Evolutionary conservation across 1,140 invertebrate species (phyloP).

Genomic region (Drosophila fuyamai): DNA sequence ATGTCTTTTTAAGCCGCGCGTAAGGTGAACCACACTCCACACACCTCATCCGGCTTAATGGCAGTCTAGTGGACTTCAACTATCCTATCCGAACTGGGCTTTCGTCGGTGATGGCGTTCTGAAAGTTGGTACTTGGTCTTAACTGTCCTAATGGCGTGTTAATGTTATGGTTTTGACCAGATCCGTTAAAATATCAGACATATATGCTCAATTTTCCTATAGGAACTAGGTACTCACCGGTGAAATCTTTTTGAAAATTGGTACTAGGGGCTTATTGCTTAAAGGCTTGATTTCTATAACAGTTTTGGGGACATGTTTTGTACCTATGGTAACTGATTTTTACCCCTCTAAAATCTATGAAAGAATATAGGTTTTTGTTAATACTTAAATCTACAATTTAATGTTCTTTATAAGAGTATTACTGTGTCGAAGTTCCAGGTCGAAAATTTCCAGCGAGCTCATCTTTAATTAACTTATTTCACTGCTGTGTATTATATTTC

Average conservation of each 20-base stretch:
- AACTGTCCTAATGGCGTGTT: background rate
- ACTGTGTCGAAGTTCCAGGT: background rate
- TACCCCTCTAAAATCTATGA: no score
- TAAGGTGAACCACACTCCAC: slow-evolving; percentile 35
- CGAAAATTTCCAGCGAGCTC: background rate
- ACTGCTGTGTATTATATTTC: slow-evolving; percentile 32
- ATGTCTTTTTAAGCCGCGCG: slow-evolving; percentile 76
- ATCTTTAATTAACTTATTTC: slow-evolving; percentile 65
- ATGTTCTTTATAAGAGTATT: background rate
- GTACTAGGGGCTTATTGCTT: background rate
- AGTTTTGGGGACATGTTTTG: background rate
- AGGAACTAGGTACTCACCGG: no score
- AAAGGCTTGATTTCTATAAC: background rate
- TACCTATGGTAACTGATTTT: no score
- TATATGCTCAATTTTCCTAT: background rate
- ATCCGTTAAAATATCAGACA: background rate
- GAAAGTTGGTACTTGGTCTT: background rate
- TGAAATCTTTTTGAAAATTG: background rate
- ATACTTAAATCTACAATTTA: no score
- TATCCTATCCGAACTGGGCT: slow-evolving; percentile 8
- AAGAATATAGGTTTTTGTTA: no score
- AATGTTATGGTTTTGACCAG: background rate
- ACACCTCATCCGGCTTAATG: slow-evolving; percentile 14
- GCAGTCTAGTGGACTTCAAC: background rate
- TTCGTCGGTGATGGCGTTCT: background rate